phyloP scores from a whole-genome alignment of 1,140 invertebrate species.

The Heliconius nattereri region DNA sequence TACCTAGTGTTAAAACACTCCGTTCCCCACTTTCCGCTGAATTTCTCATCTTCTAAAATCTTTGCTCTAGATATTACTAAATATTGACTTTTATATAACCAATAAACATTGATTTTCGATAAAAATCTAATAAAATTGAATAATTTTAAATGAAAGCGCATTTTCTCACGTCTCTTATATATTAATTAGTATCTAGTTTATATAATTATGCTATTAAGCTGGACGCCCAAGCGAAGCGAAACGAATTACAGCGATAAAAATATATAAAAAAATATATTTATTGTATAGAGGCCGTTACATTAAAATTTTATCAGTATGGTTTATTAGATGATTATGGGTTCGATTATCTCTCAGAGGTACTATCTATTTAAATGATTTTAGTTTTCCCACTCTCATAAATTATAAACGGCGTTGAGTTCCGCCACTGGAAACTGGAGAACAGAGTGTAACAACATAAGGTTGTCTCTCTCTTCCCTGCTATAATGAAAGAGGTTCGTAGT shows the following conservation, averaged over 20 bases:
- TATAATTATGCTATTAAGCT: conserved; percentile 11
- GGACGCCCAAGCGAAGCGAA: neutral
- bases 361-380: neutral
- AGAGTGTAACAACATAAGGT: neutral
- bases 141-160: conserved; percentile 8
- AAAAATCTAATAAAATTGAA: conserved; percentile 5
- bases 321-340: neutral
- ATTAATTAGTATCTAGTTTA: conserved; percentile 13
- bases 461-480: neutral
- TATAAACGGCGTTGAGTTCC: neutral
- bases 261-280: neutral
- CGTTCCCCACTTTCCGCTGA: too few species aligned
- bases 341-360: neutral
- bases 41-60: too few species aligned
- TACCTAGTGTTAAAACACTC: too few species aligned
- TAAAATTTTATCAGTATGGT: too few species aligned
- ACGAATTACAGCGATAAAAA: neutral
- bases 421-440: neutral
- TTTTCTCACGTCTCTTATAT: conserved; percentile 9
- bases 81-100: neutral
- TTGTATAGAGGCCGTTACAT: too few species aligned
- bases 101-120: conserved; percentile 2
- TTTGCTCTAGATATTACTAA: neutral
- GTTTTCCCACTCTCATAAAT: neutral
- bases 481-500: neutral